Evolutionary conservation across 2,797 vertebrate species (phyloP), one percentile per base, ranked within the genome.

Genomic region (Manis crassicaudata): DNA sequence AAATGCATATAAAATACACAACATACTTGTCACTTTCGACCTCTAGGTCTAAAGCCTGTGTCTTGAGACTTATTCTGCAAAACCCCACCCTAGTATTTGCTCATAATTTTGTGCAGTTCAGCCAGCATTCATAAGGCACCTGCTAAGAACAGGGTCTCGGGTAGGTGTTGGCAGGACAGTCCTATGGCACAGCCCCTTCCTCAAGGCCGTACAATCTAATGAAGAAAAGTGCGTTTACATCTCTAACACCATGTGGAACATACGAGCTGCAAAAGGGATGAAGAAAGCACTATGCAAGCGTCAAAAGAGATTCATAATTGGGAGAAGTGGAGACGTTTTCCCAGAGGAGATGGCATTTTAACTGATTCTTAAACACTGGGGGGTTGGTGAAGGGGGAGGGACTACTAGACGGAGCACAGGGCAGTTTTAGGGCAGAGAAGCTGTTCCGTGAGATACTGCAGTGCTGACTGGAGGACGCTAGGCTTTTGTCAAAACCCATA

Each of bases 41-140:
- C 56, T 68, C 79, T 58, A 67, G 23, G 23, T 90, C 43, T 87
- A 20, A 88, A 92, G 54, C 50, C 65, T 76, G 76, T 65, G 40
- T 95, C 60, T 92, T 70, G 12, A 93, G 87, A 76, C 81, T 37
- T 62, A 58, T 43, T 89, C 90, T 93, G 35, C 52, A 65, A 72
- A 92, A 91, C 52, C 18, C 56, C 76, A n/a, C 72, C 67, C 35
- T 88, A 32, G 32, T 81, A 25, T 54, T 88, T 96, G 37, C 40
- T 79, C 63, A 89, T 6, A 46, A 43, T 79, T 84, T 10, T 12
- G 46, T 46, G 46, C 76, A 20, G 54, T 50, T 56, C 80, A 87
- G 65, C 29, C 40, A 32, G 43, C 21, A 6, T 82, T 85, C 63
- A 60, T 20, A 67, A 81, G 65, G 29, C 72, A 76, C 75, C 82